A percentile compares a stretch with the other conserved stretches of the same genome.
These are phyloP conservation scores for Cyprinodon variegatus DNA, from an alignment of 2,113 vertebrate genomes.

Conservation along the genomic window DNA sequence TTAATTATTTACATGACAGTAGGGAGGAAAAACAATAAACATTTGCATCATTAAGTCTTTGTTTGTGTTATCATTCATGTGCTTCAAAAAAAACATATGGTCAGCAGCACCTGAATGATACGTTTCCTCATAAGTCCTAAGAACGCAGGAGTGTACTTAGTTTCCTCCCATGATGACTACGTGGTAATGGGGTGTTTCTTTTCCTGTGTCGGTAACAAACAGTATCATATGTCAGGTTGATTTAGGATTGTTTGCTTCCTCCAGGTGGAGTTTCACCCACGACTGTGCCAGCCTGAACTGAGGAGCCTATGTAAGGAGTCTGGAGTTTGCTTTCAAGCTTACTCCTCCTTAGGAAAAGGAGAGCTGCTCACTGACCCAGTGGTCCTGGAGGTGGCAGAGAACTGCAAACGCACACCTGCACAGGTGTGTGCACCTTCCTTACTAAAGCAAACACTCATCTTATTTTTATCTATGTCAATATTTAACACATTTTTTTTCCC, in stretches of 20 bases:
- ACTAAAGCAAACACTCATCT: too few species aligned
- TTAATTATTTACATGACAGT: too few species aligned
- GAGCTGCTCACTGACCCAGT: conserved; percentile 69
- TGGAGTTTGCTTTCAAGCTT: conserved; percentile 83
- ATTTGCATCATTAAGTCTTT: too few species aligned
- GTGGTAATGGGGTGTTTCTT: too few species aligned
- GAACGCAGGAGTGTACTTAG: too few species aligned
- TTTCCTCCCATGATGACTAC: too few species aligned
- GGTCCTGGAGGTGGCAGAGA: conserved; percentile 73
- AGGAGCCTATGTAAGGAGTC: conserved; percentile 72
- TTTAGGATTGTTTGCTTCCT: background rate
- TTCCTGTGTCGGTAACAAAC: background rate
- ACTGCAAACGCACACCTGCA: conserved; percentile 67
- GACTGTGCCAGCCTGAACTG: conserved; percentile 77
- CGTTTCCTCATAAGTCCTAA: too few species aligned
- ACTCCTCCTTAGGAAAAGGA: conserved; percentile 83
- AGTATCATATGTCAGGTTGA: background rate
- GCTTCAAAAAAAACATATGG: too few species aligned
- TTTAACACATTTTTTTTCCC: background rate
- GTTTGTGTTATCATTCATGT: too few species aligned
- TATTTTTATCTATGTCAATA: too few species aligned
- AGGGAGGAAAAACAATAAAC: too few species aligned
- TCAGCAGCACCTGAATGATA: too few species aligned
- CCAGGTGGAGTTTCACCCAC: conserved; percentile 85
- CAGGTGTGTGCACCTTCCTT: conserved; percentile 68